Conservation (phyloP, 2,797 vertebrate genomes). For the Tiaroga cobitis region DNA sequence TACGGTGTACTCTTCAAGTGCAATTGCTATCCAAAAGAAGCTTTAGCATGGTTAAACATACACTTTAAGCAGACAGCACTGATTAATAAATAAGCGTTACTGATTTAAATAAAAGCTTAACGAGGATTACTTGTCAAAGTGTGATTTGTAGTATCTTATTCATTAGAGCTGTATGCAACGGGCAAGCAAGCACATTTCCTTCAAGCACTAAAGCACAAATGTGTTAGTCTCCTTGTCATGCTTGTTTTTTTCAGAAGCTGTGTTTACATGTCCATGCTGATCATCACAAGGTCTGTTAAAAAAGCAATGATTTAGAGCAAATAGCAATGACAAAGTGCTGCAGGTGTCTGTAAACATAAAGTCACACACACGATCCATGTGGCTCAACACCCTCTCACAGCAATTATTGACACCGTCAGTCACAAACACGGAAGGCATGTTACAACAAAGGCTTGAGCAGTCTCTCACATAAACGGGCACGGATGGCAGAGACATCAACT, state of each 20-base stretch:
- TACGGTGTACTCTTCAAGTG: neutral
- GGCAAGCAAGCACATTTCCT: neutral
- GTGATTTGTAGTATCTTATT: slow-evolving; percentile 11
- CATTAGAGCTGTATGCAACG: neutral
- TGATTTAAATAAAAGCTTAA: slow-evolving; percentile 20
- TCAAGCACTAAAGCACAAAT: neutral
- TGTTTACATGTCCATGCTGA: neutral
- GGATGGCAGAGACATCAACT: neutral
- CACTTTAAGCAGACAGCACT: slow-evolving; percentile 9
- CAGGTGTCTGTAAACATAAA: neutral
- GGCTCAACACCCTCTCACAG: neutral
- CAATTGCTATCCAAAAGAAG: neutral
- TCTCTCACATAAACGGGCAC: neutral
- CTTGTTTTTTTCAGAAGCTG: neutral
- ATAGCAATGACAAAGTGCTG: neutral
- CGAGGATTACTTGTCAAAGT: neutral
- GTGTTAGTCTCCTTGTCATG: neutral
- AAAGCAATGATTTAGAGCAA: slow-evolving; percentile 19
- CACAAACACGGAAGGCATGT: slow-evolving; percentile 1
- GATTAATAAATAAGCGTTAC: slow-evolving; percentile 6
- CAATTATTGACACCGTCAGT: slow-evolving; percentile 20
- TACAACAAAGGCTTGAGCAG: neutral
- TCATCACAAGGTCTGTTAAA: neutral
- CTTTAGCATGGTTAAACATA: neutral
- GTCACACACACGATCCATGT: neutral